A percentile compares a stretch with the other conserved stretches of the same genome.
phyloP scores from a whole-genome alignment of 2,888 invertebrate species.

The Slavum lentiscoides region DNA sequence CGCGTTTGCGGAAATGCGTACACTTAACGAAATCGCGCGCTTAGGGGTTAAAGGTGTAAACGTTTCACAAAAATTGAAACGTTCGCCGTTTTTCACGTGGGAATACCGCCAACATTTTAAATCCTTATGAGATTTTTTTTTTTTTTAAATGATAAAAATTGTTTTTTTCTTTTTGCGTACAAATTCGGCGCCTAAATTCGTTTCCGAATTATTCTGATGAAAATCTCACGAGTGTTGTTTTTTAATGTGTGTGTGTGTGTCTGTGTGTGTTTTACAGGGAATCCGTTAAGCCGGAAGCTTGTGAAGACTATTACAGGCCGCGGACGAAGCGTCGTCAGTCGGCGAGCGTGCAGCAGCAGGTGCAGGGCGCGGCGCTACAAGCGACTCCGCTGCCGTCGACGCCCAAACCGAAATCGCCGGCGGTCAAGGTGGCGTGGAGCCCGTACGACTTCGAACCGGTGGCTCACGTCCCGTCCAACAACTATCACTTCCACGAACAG shows the following conservation, averaged over 20 bases:
- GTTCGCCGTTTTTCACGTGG: no score
- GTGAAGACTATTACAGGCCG: constrained; percentile 28
- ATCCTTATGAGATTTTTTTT: no score
- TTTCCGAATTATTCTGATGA: background rate
- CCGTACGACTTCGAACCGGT: constrained; percentile 47
- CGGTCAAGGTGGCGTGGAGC: constrained; percentile 40
- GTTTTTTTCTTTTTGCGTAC: no score
- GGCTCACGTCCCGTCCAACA: constrained; percentile 7
- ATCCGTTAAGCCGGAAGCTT: constrained; percentile 25
- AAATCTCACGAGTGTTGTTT: background rate
- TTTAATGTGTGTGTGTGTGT: background rate
- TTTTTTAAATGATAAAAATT: no score
- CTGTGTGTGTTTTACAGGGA: background rate
- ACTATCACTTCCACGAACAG: background rate
- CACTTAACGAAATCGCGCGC: no score
- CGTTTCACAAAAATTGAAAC: no score
- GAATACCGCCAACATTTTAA: no score
- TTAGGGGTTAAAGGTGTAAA: no score
- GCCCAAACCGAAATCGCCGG: background rate
- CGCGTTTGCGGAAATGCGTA: background rate
- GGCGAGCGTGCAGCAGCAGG: background rate
- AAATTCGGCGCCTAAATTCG: no score
- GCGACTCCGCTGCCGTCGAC: background rate
- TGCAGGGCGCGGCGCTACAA: no score
- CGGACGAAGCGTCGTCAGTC: constrained; percentile 41